Base-by-base conservation (phyloP, 2,888 invertebrate species). In the Andrena trimmerana region DNA sequence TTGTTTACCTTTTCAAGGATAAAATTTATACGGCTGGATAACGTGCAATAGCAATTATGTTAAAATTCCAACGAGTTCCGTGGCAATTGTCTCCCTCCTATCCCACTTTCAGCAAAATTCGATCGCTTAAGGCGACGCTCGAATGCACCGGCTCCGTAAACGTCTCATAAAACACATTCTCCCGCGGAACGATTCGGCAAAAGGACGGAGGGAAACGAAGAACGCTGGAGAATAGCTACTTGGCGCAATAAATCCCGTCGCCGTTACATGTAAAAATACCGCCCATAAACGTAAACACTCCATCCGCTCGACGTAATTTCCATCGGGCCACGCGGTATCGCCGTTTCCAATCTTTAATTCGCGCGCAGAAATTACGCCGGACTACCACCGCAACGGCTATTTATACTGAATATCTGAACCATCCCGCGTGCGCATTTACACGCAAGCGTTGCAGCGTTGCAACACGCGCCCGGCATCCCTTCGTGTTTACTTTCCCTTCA, bases 121-220 rank as follows among this genome's bases (percentile, higher is more conserved):
- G 81, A 84, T 85, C 85, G 84, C 74, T 81, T 81, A 73, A 72
- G 81, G 72, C 78, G 65, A 81, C 73, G 72, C 84, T 70, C 59
- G 78, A 59, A 42, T 48, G 66, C 29, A 36, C 60, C 36, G 42
- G 42, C 70, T 68, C 57, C 66, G 75, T 63, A 67, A 78, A 69
- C 78, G 69, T 84, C 78, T 72, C 85, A 68, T 84, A 85, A 85
- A 85, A 78, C 67, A 67, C 81, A 63, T 66, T 77, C 59, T 33
- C 68, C 65, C 54, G 50, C 70, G 65, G 67, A 71, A 73, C 65
- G 65, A 68, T 62, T 70, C 76, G 76, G 60, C 66, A 54, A 73
- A 70, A 29, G 52, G 52, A 52, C 57, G 68, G 60, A 62, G 66
- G 74, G 74, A 71, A 75, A 52, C 71, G 52, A 59, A 54, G 77